Conservation (phyloP, 2,113 vertebrate species). For the Antechinus flavipes region DNA sequence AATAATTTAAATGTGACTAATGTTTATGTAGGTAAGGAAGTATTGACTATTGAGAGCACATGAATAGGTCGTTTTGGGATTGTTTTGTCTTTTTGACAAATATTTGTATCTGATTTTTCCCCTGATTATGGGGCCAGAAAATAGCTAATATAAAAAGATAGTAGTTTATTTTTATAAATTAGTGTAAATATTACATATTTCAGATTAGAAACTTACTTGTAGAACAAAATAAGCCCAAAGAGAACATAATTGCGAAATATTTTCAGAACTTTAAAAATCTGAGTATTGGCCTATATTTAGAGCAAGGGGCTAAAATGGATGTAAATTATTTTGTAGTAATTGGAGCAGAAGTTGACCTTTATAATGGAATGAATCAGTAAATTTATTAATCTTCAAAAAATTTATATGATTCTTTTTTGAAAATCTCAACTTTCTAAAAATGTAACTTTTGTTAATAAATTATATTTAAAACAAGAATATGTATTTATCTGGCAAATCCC, state of each 20-base stretch:
- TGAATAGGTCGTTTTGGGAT: background rate
- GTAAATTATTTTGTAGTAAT: conserved; percentile 9
- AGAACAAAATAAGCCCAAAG: background rate
- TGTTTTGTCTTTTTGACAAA: conserved; percentile 48
- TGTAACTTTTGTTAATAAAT: background rate
- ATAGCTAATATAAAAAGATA: conserved; percentile 13
- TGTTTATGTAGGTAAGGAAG: background rate
- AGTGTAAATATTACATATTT: conserved; percentile 29
- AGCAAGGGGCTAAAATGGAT: background rate
- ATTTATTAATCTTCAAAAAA: background rate
- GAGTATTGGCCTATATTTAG: background rate
- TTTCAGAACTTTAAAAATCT: conserved; percentile 8
- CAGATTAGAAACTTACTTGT: conserved; percentile 7
- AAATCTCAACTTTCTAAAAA: background rate
- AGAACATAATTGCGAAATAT: background rate
- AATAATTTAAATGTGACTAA: background rate
- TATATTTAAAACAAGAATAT: background rate
- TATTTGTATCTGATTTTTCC: conserved; percentile 29
- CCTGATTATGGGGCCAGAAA: background rate
- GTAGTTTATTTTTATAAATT: conserved; percentile 37
- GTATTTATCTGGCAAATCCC: background rate
- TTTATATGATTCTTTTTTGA: background rate
- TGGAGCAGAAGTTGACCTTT: background rate
- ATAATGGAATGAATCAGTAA: background rate
- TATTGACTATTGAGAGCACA: background rate